Percentiles rank a stretch among this genome's conserved stretches.
Conservation (phyloP, 2,888 invertebrate species). For the Spisula solida region DNA sequence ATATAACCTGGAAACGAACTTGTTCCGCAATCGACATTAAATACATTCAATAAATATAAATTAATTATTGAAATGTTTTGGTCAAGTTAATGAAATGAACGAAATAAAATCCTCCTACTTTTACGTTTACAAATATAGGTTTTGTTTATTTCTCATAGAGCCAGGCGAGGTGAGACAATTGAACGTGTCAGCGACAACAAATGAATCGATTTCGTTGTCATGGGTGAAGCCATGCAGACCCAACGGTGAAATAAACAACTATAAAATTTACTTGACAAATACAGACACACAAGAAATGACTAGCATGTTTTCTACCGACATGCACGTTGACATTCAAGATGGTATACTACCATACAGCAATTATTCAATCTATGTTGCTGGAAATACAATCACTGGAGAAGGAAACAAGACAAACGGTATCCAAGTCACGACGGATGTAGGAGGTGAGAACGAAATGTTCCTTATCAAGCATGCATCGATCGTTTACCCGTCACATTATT, state of each 20-base stretch:
- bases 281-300: neutral
- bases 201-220: neutral
- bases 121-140: no score
- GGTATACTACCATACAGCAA: neutral
- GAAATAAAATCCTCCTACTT: no score
- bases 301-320: neutral
- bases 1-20: no score
- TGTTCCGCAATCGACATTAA: no score
- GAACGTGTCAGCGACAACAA: neutral
- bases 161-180: constrained; percentile 12
- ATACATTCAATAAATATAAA: no score
- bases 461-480: no score
- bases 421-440: neutral
- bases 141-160: neutral
- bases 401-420: neutral
- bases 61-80: no score
- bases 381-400: neutral
- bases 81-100: no score
- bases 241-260: neutral
- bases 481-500: no score
- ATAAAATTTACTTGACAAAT: neutral
- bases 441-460: neutral
- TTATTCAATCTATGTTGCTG: neutral
- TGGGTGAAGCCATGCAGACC: constrained; percentile 9
- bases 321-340: neutral